Evolutionary conservation across 1,140 invertebrate genomes (phyloP).

Genomic region (Heliothis virescens): DNA sequence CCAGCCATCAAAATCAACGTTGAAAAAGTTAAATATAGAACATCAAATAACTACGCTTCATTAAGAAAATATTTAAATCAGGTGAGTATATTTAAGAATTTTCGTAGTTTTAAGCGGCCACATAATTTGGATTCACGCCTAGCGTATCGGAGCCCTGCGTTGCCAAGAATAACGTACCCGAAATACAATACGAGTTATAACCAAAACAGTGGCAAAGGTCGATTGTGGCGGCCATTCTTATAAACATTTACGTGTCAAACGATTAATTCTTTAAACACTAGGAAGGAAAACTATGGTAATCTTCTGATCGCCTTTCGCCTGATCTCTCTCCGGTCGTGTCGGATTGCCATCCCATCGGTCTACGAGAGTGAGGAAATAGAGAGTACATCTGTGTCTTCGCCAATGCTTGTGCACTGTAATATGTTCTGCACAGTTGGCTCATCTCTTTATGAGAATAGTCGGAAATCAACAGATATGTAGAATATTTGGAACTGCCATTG

Average conservation of each 20-base stretch:
- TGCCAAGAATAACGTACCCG: constrained; percentile 43
- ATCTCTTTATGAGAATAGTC: no score
- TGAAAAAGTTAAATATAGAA: background rate
- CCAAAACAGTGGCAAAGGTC: constrained; percentile 46
- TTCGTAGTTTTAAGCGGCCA: constrained; percentile 21
- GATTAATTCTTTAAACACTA: background rate
- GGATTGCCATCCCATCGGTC: no score
- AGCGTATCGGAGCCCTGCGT: constrained; percentile 1
- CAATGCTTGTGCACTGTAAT: no score
- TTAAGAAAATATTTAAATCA: background rate
- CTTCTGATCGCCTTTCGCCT: no score
- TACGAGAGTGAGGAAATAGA: no score
- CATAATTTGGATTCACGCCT: constrained; percentile 39
- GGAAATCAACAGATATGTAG: no score
- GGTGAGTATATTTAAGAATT: constrained; percentile 16
- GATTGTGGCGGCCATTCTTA: constrained; percentile 12
- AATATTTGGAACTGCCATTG: no score
- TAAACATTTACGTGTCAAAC: constrained; percentile 20
- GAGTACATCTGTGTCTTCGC: no score
- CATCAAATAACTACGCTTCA: background rate
- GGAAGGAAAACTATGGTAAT: background rate
- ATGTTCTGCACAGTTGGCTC: no score
- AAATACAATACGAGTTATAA: constrained; percentile 39
- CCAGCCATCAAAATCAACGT: background rate
- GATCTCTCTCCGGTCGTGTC: no score